These are phyloP conservation scores for Drosophila antonietae DNA, from an alignment of 2,888 invertebrate genomes.

Conservation along the genomic window DNA sequence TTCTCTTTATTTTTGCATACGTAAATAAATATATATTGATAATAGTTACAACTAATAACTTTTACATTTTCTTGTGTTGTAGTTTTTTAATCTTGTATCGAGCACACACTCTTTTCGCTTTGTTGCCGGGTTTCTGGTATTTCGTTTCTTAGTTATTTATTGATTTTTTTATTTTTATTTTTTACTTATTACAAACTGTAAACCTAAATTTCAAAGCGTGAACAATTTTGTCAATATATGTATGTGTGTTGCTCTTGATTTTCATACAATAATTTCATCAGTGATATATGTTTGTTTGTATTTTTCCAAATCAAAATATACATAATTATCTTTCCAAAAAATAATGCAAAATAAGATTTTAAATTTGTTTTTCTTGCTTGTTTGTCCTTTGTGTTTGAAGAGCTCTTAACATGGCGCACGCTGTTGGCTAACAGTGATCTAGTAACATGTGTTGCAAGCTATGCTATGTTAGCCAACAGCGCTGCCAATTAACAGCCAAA, in stretches of 20 bases:
- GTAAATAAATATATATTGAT: conserved; percentile 77
- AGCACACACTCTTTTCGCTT: conserved; percentile 27
- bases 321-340: neutral
- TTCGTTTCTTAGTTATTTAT: no score
- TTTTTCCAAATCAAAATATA: conserved; percentile 26
- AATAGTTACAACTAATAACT: conserved; percentile 75
- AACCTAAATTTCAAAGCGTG: conserved; percentile 53
- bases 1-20: conserved; percentile 76
- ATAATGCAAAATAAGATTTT: conserved; percentile 15
- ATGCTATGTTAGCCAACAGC: conserved; percentile 45
- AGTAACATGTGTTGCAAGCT: conserved; percentile 58
- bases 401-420: conserved; percentile 13
- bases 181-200: conserved; percentile 42
- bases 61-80: conserved; percentile 48
- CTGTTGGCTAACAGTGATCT: conserved; percentile 42
- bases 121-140: conserved; percentile 32
- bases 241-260: conserved; percentile 43
- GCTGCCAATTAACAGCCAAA: conserved; percentile 40
- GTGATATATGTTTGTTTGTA: conserved; percentile 37
- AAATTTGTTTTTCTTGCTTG: conserved; percentile 10
- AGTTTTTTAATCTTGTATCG: neutral
- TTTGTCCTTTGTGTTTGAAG: neutral
- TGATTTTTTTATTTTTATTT: neutral
- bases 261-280: conserved; percentile 25
- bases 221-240: conserved; percentile 50